phyloP scores from a whole-genome alignment of 2,113 vertebrate species.

The Eleginops maclovinus region DNA sequence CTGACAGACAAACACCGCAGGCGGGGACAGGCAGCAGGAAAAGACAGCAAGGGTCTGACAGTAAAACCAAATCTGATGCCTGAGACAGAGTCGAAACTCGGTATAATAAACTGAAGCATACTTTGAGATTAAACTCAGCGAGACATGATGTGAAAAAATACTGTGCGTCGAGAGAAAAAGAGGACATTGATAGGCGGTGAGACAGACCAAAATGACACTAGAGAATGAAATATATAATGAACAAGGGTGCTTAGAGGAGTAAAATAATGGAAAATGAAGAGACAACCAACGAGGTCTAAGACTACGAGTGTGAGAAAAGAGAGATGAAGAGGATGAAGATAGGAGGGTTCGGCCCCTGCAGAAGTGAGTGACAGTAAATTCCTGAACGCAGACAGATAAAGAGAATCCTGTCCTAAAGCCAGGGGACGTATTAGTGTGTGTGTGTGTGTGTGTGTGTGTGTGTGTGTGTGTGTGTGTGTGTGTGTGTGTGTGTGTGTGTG shows the following conservation, averaged over 20 bases:
- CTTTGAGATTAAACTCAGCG: slow-evolving; percentile 24
- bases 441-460: slow-evolving; percentile 22
- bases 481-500: slow-evolving; percentile 29
- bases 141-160: slow-evolving; percentile 30
- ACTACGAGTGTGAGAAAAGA: slow-evolving; percentile 37
- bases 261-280: slow-evolving; percentile 49
- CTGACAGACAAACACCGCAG: slow-evolving; percentile 58
- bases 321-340: slow-evolving; percentile 49
- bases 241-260: neutral
- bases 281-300: slow-evolving; percentile 43
- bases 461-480: slow-evolving; percentile 22
- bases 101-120: slow-evolving; percentile 26
- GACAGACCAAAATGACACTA: slow-evolving; percentile 48
- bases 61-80: slow-evolving; percentile 44
- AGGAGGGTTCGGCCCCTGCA: slow-evolving; percentile 45
- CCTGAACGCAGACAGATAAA: slow-evolving; percentile 59
- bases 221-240: slow-evolving; percentile 40
- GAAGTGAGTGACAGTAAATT: slow-evolving; percentile 64
- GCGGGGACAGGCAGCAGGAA: slow-evolving; percentile 10
- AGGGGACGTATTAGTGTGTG: slow-evolving; percentile 30
- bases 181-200: slow-evolving; percentile 8
- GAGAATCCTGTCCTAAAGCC: slow-evolving; percentile 42
- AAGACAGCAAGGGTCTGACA: slow-evolving; percentile 36
- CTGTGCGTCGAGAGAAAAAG: slow-evolving; percentile 23
- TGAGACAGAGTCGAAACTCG: slow-evolving; percentile 18